Evolutionary conservation across 2,797 vertebrate species (phyloP).

Genomic region (Gadopsis marmoratus): DNA sequence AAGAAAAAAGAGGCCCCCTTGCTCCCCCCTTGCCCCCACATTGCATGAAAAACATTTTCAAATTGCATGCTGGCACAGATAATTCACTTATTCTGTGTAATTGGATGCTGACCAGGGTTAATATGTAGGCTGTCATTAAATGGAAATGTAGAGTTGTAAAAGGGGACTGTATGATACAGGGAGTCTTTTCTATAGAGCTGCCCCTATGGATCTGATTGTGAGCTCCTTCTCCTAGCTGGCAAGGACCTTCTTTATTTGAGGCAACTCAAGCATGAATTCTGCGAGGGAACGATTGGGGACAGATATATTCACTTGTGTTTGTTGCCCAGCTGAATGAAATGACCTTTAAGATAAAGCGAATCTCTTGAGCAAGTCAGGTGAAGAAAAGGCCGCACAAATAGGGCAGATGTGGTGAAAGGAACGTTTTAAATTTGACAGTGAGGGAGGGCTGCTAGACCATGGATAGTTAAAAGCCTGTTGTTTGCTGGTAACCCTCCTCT

Average conservation of each 20-base stretch:
- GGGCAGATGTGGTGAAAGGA: conserved; percentile 89
- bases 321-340: conserved; percentile 97
- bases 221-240: conserved; percentile 92
- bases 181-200: conserved; percentile 96
- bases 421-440: conserved; percentile 79
- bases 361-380: conserved; percentile 95
- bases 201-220: conserved; percentile 85
- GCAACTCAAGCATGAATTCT: conserved; percentile 99
- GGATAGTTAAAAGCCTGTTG: conserved; percentile 76
- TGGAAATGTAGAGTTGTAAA: conserved; percentile 99
- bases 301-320: conserved; percentile 99
- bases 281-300: conserved; percentile 94
- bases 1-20: conserved; percentile 83
- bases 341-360: conserved; percentile 97
- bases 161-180: conserved; percentile 98
- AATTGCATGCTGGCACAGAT: conserved; percentile 97
- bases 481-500: conserved; percentile 70
- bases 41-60: conserved; percentile 98
- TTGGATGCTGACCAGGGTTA: conserved; percentile 99
- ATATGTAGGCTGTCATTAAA: conserved; percentile 99
- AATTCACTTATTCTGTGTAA: conserved; percentile 99
- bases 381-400: conserved; percentile 93
- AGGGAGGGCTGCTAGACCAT: conserved; percentile 68
- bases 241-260: conserved; percentile 92
- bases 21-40: conserved; percentile 60